Evolutionary conservation across 2,797 vertebrate genomes (phyloP).

Genomic region (Cirrhinus molitorella): DNA sequence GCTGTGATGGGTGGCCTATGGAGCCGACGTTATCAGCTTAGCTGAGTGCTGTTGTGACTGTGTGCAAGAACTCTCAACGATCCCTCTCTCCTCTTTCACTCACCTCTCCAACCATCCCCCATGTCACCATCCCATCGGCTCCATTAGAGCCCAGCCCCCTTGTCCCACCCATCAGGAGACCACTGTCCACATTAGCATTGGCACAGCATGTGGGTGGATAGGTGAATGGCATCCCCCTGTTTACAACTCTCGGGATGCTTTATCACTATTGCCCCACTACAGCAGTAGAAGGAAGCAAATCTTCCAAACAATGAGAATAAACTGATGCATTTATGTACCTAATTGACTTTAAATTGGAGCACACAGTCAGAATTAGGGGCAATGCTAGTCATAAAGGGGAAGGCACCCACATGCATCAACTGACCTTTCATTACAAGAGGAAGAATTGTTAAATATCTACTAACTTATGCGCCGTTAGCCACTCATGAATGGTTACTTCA

Average conservation of each 20-base stretch:
- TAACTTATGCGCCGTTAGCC: background rate
- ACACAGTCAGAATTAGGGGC: constrained; percentile 49
- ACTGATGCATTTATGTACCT: constrained; percentile 64
- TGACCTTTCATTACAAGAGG: constrained; percentile 48
- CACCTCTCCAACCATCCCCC: constrained; percentile 54
- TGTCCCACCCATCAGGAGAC: constrained; percentile 57
- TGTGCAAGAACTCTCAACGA: constrained; percentile 56
- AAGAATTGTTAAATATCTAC: constrained; percentile 50
- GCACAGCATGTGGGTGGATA: constrained; percentile 56
- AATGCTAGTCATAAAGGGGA: constrained; percentile 55
- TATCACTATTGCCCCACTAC: constrained; percentile 48
- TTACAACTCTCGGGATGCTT: constrained; percentile 57
- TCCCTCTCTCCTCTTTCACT: constrained; percentile 31
- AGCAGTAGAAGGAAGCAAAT: constrained; percentile 58
- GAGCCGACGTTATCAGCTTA: constrained; percentile 57
- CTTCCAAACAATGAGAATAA: constrained; percentile 62
- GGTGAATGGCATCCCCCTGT: constrained; percentile 55
- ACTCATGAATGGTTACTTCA: constrained; percentile 24
- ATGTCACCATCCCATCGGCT: constrained; percentile 23
- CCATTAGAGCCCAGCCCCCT: constrained; percentile 35
- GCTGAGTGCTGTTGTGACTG: constrained; percentile 49
- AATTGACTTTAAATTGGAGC: constrained; percentile 64
- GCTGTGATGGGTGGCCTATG: constrained; percentile 40
- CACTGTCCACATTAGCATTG: constrained; percentile 56
- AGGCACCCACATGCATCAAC: constrained; percentile 49